Conservation (phyloP, 2,888 invertebrate species). For the Synergus japonicus region DNA sequence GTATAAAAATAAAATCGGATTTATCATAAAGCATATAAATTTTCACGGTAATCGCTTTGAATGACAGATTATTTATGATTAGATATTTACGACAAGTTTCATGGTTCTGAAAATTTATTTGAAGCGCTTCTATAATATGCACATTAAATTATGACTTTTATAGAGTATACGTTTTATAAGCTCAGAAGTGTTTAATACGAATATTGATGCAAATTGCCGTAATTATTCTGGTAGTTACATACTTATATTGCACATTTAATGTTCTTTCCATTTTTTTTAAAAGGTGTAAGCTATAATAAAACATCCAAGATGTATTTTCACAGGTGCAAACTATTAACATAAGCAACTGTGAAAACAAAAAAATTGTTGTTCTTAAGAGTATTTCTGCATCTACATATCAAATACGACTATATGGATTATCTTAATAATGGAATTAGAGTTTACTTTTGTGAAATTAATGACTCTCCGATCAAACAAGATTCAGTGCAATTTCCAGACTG, state of each 20-base stretch:
- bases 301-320: background rate
- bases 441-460: background rate
- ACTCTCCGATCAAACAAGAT: background rate
- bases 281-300: background rate
- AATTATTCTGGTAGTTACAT: background rate
- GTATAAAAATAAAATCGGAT: background rate
- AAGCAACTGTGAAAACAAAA: background rate
- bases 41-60: background rate
- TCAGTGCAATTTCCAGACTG: background rate
- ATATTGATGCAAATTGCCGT: background rate
- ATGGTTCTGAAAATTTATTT: background rate
- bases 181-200: background rate
- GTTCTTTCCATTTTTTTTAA: background rate
- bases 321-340: background rate
- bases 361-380: background rate
- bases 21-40: background rate
- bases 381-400: background rate
- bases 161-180: background rate
- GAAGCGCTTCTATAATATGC: background rate
- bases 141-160: background rate
- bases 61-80: background rate
- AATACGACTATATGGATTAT: background rate
- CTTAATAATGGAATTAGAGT: too few species aligned
- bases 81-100: background rate
- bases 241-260: background rate